phyloP scores from a whole-genome alignment of 2,113 vertebrate species.

The Takifugu flavidus region DNA sequence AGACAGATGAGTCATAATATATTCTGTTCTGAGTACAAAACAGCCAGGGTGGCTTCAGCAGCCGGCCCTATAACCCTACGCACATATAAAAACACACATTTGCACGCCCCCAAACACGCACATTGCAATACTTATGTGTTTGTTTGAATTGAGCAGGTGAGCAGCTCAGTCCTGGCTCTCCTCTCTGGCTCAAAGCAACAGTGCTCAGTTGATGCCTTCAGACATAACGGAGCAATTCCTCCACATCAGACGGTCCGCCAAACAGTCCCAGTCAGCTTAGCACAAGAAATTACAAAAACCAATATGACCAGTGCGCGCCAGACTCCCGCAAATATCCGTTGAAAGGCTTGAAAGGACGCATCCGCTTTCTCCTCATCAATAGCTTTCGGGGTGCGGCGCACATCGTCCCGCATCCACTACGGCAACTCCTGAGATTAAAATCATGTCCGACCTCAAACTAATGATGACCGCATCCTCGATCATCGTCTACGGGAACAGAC shows the following conservation, averaged over 20 bases:
- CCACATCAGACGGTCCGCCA: slow-evolving; percentile 55
- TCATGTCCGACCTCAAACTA: slow-evolving; percentile 60
- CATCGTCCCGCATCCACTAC: slow-evolving; percentile 60
- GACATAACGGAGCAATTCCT: slow-evolving; percentile 42
- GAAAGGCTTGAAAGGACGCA: slow-evolving; percentile 27
- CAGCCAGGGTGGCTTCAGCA: not conserved
- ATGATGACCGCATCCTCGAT: slow-evolving; percentile 46
- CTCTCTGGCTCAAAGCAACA: slow-evolving; percentile 47
- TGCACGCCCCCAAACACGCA: slow-evolving; percentile 5
- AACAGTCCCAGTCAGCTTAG: slow-evolving; percentile 18
- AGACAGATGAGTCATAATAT: slow-evolving; percentile 19
- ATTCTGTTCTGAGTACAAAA: slow-evolving; percentile 7
- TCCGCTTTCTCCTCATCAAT: slow-evolving; percentile 50
- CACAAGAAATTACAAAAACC: slow-evolving; percentile 3
- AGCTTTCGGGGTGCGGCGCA: slow-evolving; percentile 57
- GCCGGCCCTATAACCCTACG: slow-evolving; percentile 4
- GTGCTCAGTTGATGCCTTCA: slow-evolving; percentile 49
- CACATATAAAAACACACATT: slow-evolving; percentile 13
- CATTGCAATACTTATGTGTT: slow-evolving; percentile 61
- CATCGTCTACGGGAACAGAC: slow-evolving; percentile 43
- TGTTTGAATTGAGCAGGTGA: slow-evolving; percentile 55
- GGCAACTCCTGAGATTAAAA: slow-evolving; percentile 55
- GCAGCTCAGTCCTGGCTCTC: slow-evolving; percentile 41
- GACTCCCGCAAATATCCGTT: slow-evolving; percentile 46
- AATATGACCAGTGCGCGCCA: slow-evolving; percentile 49